Evolutionary conservation across 2,888 invertebrate genomes (phyloP).

Genomic region (Sphinx pinastri): DNA sequence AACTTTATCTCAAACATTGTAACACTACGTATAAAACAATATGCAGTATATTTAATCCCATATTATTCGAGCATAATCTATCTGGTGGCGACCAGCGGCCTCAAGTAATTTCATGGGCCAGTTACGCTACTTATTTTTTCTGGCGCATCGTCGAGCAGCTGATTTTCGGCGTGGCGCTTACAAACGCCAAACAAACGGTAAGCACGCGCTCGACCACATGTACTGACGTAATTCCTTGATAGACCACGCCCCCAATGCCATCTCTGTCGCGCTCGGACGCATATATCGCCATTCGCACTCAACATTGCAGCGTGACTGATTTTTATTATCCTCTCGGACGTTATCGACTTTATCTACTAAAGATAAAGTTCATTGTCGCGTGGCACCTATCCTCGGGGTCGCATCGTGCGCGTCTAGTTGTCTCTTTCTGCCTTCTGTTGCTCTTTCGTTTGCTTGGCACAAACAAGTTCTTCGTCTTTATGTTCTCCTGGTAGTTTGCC

Average conservation of each 20-base stretch:
- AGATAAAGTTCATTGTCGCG: conserved; percentile 51
- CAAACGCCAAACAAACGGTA: conserved; percentile 63
- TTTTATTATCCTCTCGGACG: conserved; percentile 33
- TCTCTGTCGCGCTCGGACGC: conserved; percentile 55
- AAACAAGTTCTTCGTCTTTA: conserved; percentile 53
- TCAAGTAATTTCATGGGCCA: conserved; percentile 37
- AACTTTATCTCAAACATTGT: background rate
- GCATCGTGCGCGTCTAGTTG: conserved; percentile 41
- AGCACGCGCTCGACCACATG: conserved; percentile 71
- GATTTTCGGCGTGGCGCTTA: conserved; percentile 75
- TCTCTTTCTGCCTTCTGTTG: conserved; percentile 53
- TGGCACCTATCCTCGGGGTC: conserved; percentile 39
- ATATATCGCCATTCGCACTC: conserved; percentile 55
- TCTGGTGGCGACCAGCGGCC: background rate
- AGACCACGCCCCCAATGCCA: conserved; percentile 61
- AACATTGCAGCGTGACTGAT: conserved; percentile 66
- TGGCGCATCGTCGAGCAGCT: conserved; percentile 63
- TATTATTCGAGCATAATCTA: background rate
- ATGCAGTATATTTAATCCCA: too few species aligned
- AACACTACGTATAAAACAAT: background rate
- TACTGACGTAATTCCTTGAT: conserved; percentile 66
- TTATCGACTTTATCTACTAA: conserved; percentile 44
- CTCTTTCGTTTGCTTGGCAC: conserved; percentile 51
- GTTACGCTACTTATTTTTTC: conserved; percentile 55
- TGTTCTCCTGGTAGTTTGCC: conserved; percentile 81